Conservation (phyloP, 1,140 invertebrate species). For the Papilio xuthus region DNA sequence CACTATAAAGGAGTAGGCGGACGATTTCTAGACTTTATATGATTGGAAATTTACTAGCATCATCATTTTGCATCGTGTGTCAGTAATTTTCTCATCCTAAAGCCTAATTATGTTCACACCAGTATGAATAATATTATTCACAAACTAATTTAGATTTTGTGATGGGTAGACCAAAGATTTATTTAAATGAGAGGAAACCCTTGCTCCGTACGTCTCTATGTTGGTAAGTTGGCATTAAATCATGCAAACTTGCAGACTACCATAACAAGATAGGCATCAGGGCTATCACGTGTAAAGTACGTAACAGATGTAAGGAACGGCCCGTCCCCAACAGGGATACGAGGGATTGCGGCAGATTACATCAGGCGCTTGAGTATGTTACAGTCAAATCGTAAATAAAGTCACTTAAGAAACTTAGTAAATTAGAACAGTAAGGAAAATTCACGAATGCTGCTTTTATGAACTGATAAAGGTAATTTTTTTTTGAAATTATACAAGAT, state of each 20-base stretch:
- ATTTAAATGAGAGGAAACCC: neutral
- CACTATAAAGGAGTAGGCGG: neutral
- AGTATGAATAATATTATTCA: too few relatives aligned
- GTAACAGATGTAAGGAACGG: constrained; percentile 42
- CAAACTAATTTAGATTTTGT: too few relatives aligned
- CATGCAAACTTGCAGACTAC: constrained; percentile 27
- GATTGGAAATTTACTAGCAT: too few relatives aligned
- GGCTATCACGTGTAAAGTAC: constrained; percentile 47
- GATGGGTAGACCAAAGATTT: neutral
- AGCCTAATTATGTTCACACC: too few relatives aligned
- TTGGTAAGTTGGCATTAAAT: constrained; percentile 13
- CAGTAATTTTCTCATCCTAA: too few relatives aligned
- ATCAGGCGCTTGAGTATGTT: constrained; percentile 44
- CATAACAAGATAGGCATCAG: constrained; percentile 39
- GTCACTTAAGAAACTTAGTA: neutral
- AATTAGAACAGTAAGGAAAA: neutral
- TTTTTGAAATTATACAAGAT: too few relatives aligned
- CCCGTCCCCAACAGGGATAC: constrained; percentile 43
- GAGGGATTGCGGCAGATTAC: constrained; percentile 46
- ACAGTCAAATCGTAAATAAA: constrained; percentile 32
- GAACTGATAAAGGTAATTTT: neutral
- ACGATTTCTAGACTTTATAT: neutral
- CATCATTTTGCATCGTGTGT: too few relatives aligned
- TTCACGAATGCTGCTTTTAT: neutral
- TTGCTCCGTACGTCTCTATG: neutral